Conservation (phyloP, 2,113 vertebrate genomes). For the Bostrychus sinensis region DNA sequence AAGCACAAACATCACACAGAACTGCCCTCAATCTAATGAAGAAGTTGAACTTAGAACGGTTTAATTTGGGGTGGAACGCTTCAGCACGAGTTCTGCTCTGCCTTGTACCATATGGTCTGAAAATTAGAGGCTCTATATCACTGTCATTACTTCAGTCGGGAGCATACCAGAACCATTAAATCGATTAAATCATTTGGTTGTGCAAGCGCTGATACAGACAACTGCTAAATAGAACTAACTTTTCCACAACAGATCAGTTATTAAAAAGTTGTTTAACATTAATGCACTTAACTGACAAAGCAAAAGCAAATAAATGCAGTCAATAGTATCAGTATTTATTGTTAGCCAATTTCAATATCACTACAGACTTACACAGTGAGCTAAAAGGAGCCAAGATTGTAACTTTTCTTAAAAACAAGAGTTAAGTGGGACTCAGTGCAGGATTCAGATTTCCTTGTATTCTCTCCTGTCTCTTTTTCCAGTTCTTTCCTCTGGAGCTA, state of each 20-base stretch:
- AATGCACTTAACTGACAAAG: no score
- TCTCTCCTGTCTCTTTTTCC: conserved; percentile 76
- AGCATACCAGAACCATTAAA: conserved; percentile 25
- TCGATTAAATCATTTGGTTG: conserved; percentile 56
- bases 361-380: neutral
- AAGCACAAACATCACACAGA: neutral
- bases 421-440: conserved; percentile 65
- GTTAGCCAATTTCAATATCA: no score
- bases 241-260: no score
- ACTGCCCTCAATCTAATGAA: neutral
- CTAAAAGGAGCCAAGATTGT: conserved; percentile 45
- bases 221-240: no score
- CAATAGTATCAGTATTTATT: no score
- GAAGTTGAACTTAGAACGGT: neutral
- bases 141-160: conserved; percentile 33
- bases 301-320: no score
- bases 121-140: conserved; percentile 52
- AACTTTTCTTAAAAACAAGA: conserved; percentile 70
- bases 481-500: conserved; percentile 72
- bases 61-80: conserved; percentile 13
- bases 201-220: conserved; percentile 31
- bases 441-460: conserved; percentile 81
- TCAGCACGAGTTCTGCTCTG: conserved; percentile 20
- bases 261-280: no score
- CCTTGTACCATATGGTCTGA: conserved; percentile 31